Base-by-base conservation (phyloP, 2,113 vertebrate genomes). In the Gasterosteus aculeatus region DNA sequence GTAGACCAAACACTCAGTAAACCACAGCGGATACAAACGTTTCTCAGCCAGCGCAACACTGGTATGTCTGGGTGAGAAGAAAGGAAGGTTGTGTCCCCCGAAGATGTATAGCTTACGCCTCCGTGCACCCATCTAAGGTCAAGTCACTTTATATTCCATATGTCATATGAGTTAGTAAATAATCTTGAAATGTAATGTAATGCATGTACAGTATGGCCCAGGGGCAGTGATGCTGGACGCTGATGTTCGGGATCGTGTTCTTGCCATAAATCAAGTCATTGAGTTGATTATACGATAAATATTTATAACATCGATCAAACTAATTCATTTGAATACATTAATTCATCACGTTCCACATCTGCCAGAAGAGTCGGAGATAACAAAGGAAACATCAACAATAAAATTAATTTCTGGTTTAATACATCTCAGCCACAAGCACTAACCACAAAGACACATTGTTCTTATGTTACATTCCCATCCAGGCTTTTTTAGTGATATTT, bases 1-100 rank as follows among this genome's bases (percentile, higher is more conserved):
- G 72, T 82, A 91, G 80, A 88, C 89, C 81, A 83, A 89, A 88
- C 85, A 87, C 62, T 72, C 4, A 41, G 51, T 69, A 81, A 78
- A 75, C 78, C 78, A 72, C 65, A 85, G 53, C 10, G 8, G 77
- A 87, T 60, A 85, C 67, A 83, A 74, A 78, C 85, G 78, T 69
- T 66, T 77, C 66, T 46, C 46, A 44, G 51, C 69, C 42, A 77
- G 33, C 56, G 49, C 16, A 77, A 51, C 56, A 78, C 18, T 7
- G n/a, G 65, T 42, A 7, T 19, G 73, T 70, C 47, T 63, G 31
- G 46, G 57, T 57, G 31, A 1, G 9, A 44, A 31, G 7, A n/a
- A 15, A 35, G 39, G 3, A 65, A 9, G 58, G 47, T 19, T 47
- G 44, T 22, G 11, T 15, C 19, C 19, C 57, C 63, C 18, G 53